Evolutionary conservation across 92 coral and sea anemone genomes (phyloP), one percentile per base, ranked within the genome.

Genomic region (Porites cylindrica): DNA sequence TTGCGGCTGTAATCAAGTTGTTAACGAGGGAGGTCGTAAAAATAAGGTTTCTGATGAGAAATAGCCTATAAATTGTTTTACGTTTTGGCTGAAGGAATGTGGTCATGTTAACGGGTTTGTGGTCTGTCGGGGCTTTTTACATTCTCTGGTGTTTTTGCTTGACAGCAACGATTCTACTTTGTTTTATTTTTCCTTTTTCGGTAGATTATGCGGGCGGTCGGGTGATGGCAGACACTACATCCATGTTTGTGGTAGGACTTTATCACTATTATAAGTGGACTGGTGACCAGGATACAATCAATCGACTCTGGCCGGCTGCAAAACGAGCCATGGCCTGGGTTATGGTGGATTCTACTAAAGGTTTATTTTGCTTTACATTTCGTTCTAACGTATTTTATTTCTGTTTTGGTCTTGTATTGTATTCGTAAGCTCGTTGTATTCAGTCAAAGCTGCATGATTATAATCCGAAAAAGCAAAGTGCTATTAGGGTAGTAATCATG

Each of bases 161-260:
- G 5, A 38, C 47, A 38, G 47, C 47, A 38, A 4, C 7, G 51
- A 1, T 47, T 43, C 10, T 20, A 24, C 52, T 1, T 70, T n/a
- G 14, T 54, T 26, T 53, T 51, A 5, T 21, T 6, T 0, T 83
- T 19, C 63, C 61, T 9, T 74, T 51, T 1, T 4, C 16, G 12
- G 26, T 81, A 95, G 98, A 95, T 78, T 93, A 95, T 75, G 94
- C 98, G 10, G 98, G 98, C 2, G 98, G 98, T 26, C 98, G 98
- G 50, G 94, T 79, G 19, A 95, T 95, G 98, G 96, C 96, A 19
- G 98, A 95, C 80, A 90, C 91, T n/a, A 95, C 96, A 16, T 81
- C 96, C 12, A 78, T 95, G 94, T 95, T 95, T 80, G 93, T 95
- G 51, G 98, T 95, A 18, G 98, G 91, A 78, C 89, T 93, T 17